Evolutionary conservation across 1,140 invertebrate species (phyloP), one percentile per base, ranked within the genome.

Genomic region (Gerris buenoi): DNA sequence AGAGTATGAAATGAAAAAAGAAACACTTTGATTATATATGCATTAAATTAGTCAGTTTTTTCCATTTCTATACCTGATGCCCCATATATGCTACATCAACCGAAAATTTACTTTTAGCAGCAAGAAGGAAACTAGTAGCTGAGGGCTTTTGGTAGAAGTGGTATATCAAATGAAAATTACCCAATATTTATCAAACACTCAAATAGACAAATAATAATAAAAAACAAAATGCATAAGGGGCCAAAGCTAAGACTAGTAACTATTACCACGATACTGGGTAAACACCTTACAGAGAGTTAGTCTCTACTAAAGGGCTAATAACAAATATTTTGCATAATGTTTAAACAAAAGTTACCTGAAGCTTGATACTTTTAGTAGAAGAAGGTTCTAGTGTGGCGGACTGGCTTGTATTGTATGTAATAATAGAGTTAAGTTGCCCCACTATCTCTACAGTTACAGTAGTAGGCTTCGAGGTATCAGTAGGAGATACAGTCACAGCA

Each of bases 371-470:
- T 69, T 83, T 78, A 0, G 88, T 88, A 0, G 82, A 78, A 69
- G 85, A 87, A 0, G 89, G 85, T 62, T 84, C 80, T 0, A 93
- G 79, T 64, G 82, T 79, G 15, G 85, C 77, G 33, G 83, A 81
- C 70, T 90, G 84, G 1, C 84, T 85, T 58, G 85, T 82, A 25
- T 82, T 81, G 70, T 86, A 87, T 33, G 76, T 76, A 26, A 83
- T 82, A 15, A 86, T 87, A 69, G 82, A 84, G 68, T 85, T 83
- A 15, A 86, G 82, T 25, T 82, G 79, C 10, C 89, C 90, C 68
- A 83, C 84, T 1, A 94, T 79, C 58, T 86, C 85, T 18, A 93
- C 82, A 56, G 84, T 83, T 56, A 93, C 80, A 13, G 81, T 81
- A 25, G 85, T 82, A 0, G 87, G 83, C 18, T 84, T 81, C 14